Evolutionary conservation across 2,888 invertebrate genomes (phyloP).

Genomic region (Ichneumoninae sp.): DNA sequence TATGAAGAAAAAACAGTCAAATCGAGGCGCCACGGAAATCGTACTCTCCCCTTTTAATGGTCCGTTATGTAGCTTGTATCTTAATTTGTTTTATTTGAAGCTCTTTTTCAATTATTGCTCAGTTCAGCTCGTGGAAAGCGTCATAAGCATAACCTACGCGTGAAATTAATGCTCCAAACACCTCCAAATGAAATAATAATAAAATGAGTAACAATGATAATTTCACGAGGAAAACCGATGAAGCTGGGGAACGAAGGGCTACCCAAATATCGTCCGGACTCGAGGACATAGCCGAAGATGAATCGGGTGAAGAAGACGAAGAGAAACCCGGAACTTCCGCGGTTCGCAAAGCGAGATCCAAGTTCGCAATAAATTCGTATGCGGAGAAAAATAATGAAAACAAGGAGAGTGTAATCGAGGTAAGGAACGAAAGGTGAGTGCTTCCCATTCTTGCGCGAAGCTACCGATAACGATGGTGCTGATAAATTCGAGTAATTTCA

Average conservation of each 20-base stretch:
- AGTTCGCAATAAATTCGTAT: neutral
- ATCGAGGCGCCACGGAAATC: too few relatives aligned
- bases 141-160: slow-evolving; percentile 2
- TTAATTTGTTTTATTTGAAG: slow-evolving; percentile 2
- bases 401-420: slow-evolving; percentile 29
- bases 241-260: neutral
- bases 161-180: neutral
- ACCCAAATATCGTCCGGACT: slow-evolving; percentile 9
- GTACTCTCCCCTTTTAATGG: too few relatives aligned
- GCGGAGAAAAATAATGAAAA: slow-evolving; percentile 14
- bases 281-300: slow-evolving; percentile 39
- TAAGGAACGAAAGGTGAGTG: slow-evolving; percentile 42
- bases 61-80: too few relatives aligned
- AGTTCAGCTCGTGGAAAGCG: slow-evolving; percentile 29
- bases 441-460: neutral
- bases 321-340: slow-evolving; percentile 14
- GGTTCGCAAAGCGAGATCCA: neutral
- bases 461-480: neutral
- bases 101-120: slow-evolving; percentile 11
- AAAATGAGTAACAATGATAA: slow-evolving; percentile 18
- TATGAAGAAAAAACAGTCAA: too few relatives aligned
- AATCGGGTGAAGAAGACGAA: slow-evolving; percentile 21
- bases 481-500: neutral
- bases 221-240: slow-evolving; percentile 27
- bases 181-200: neutral